Base-by-base conservation (phyloP, 2,888 invertebrate genomes). In the Tachina grossa region DNA sequence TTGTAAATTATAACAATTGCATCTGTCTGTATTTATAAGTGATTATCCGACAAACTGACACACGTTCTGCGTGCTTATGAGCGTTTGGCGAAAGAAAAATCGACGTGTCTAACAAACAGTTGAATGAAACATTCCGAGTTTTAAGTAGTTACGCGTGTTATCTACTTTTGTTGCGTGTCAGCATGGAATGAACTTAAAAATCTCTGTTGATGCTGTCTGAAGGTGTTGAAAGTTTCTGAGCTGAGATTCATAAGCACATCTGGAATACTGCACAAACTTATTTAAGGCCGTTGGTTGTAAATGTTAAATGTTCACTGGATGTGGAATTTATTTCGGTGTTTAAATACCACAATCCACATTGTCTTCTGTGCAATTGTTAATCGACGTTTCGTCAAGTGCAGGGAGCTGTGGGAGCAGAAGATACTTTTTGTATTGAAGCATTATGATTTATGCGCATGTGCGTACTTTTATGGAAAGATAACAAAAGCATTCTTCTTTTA, bases 141-240 rank as follows among this genome's bases (percentile, higher is more conserved):
- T 49, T 74, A 74, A 76, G 61, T 83, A 68, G 77, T 65, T 47
- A 78, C 83, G 77, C 82, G 81, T 71, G 66, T 80, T 81, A 84
- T 77, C 87, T 81, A 85, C 79, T 83, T 83, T 81, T 76, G 87
- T 84, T 85, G 87, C 87, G 83, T 87, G 86, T 84, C 87, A 69
- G 78, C 75, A 80, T 81, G 65, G 69, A 87, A 86, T 87, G 78
- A 86, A 86, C 68, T 68, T 83, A 75, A 61, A 87, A 87, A 84
- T 87, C 87, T 87, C 82, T 83, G 77, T 79, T 83, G 86, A 83
- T 80, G 77, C 84, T 80, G 83, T 71, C 78, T 84, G 83, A 83
- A 86, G 83, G 87, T 88, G 86, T 83, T 84, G 87, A 78, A 87
- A 87, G 68, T 78, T 61, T 80, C 69, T 83, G 63, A 78, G 57